phyloP scores from a whole-genome alignment of 2,113 vertebrate species.

The Mohoua ochrocephala region DNA sequence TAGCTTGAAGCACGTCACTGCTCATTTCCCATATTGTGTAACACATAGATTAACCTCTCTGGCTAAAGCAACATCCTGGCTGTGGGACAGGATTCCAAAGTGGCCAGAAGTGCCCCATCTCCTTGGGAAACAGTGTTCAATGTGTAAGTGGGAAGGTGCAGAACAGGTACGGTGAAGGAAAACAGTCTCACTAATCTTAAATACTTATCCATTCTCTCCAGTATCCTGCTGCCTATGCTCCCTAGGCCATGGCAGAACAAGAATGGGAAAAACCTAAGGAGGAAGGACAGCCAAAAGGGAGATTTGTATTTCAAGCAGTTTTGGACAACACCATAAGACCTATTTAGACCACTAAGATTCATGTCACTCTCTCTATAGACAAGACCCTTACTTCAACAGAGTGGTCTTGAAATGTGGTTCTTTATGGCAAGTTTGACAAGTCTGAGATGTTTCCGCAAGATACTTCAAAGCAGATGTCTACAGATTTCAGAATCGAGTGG shows the following conservation, averaged over 20 bases:
- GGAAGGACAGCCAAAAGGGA: not conserved
- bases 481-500: not conserved
- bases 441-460: not conserved
- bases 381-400: not conserved
- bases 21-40: not conserved
- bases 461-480: not conserved
- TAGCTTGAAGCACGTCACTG: not conserved
- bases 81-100: accelerated
- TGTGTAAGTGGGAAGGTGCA: not conserved
- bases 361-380: not conserved
- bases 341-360: not conserved
- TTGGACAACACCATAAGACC: not conserved
- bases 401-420: not conserved
- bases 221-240: not conserved
- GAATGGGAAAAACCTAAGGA: not conserved
- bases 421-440: not conserved
- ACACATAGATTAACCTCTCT: not conserved
- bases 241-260: not conserved
- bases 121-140: not conserved
- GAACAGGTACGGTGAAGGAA: accelerated
- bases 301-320: not conserved
- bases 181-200: not conserved
- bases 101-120: not conserved
- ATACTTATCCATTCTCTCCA: not conserved
- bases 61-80: not conserved